Evolutionary conservation across 2,797 vertebrate genomes (phyloP), one percentile per base, ranked within the genome.

Genomic region (Numenius phaeopus): DNA sequence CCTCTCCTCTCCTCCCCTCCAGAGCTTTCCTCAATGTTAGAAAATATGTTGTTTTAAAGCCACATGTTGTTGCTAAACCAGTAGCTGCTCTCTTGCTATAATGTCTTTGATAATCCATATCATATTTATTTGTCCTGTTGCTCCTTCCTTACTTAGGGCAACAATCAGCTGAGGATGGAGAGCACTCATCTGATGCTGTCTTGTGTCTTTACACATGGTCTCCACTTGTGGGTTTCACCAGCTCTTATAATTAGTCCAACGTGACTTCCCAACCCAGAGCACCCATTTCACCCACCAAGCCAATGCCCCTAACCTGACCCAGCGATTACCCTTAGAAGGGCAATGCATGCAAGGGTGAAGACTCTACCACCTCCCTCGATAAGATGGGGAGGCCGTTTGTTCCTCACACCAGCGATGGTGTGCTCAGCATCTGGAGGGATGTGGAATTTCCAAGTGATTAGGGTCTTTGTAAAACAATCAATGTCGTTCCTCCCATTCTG

Each of bases 111-210:
- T 81, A 42, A 78, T 71, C 46, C 17, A 7, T 2, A 39, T 5
- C 4, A 9, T 55, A 7, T 54, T 50, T 40, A 73, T 54, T n/a
- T 42, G 52, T 59, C 26, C 18, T 54, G 27, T 23, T 66, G 37
- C 2, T 87, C 49, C 42, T 47, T 85, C 52, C 26, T 69, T 83
- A n/a, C 40, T 87, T 39, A 27, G 6, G 14, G 20, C 29, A 70
- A 20, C 18, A 39, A 30, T 18, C 42, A 78, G 17, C 18, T 34
- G 40, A 90, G 24, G 46, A 69, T 58, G 32, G 32, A 86, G 57
- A 47, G 21, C 0, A 3, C 16, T 66, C 42, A 47, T 5, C 37
- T 0, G 1, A 32, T 29, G 42, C n/a, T 55, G 4, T 24, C 42
- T 47, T 23, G 30, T 78, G 21, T 37, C 64, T 19, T 55, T 80